Percentiles rank a stretch among this genome's conserved stretches.
These are phyloP conservation scores for Bufotes viridis DNA, from an alignment of 2,797 vertebrate species.

Conservation along the genomic window DNA sequence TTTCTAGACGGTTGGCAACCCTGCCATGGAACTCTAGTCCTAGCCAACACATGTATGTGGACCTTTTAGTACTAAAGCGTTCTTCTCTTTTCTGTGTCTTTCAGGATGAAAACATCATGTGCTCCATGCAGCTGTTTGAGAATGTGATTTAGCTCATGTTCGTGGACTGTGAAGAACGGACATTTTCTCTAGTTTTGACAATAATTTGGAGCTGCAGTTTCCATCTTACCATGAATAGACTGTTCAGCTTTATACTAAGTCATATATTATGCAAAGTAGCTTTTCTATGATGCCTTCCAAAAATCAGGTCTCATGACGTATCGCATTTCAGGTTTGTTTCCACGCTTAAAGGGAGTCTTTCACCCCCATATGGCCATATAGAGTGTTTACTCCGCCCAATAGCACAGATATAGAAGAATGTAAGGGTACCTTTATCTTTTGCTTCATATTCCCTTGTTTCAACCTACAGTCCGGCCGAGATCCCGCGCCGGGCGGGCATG, in stretches of 20 bases:
- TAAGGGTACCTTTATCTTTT: too few species aligned
- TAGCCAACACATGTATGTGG: too few species aligned
- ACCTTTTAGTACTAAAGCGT: too few species aligned
- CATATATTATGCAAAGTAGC: conserved; percentile 77
- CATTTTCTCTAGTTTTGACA: conserved; percentile 73
- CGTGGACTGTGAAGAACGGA: conserved; percentile 70
- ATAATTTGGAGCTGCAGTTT: conserved; percentile 74
- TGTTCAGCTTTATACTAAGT: conserved; percentile 78
- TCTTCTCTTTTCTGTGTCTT: conserved; percentile 57
- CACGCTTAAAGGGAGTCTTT: too few species aligned
- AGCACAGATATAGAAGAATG: too few species aligned
- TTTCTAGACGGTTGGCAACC: too few species aligned
- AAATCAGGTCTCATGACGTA: conserved; percentile 53
- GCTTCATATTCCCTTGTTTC: too few species aligned
- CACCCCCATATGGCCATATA: too few species aligned
- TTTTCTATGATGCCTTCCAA: conserved; percentile 70
- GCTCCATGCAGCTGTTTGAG: conserved; percentile 99
- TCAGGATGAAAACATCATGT: conserved; percentile 99
- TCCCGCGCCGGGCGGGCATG: too few species aligned
- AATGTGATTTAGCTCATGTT: conserved; percentile 92
- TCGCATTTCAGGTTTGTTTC: conserved; percentile 29
- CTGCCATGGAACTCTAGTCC: too few species aligned
- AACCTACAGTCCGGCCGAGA: too few species aligned
- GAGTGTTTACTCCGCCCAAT: too few species aligned
- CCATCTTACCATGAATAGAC: conserved; percentile 75